Evolutionary conservation across 1,140 invertebrate genomes (phyloP).

Genomic region (Lepidurus packardi): DNA sequence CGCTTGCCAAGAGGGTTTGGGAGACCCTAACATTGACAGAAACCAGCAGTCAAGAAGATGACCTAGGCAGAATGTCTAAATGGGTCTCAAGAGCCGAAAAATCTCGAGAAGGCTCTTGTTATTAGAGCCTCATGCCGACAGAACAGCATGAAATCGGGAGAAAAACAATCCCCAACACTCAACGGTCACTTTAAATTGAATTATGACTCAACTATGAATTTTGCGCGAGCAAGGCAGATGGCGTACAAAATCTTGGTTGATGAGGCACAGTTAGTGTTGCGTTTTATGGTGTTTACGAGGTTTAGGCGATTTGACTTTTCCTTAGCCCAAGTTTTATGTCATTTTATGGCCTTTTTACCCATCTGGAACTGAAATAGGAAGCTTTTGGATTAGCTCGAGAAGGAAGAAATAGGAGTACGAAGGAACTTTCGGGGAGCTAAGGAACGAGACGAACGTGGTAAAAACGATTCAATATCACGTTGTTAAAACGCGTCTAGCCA

Average conservation of each 20-base stretch:
- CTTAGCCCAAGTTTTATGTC: neutral
- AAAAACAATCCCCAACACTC: neutral
- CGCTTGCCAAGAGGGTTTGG: neutral
- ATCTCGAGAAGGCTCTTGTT: conserved; percentile 1
- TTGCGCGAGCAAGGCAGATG: neutral
- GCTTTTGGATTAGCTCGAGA: neutral
- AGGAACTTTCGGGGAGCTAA: neutral
- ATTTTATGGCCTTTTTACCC: neutral
- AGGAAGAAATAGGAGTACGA: too few species aligned
- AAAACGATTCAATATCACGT: neutral
- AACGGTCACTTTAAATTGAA: neutral
- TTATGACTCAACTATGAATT: neutral
- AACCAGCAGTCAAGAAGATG: neutral
- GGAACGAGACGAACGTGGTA: neutral
- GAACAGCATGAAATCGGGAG: neutral
- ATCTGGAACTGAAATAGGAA: neutral
- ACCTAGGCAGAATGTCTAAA: conserved; percentile 1
- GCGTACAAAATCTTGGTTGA: neutral
- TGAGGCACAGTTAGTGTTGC: neutral
- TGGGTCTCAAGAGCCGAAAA: neutral
- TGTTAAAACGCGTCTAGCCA: conserved; percentile 14
- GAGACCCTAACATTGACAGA: neutral
- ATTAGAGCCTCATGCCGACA: conserved; percentile 12
- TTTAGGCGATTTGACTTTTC: neutral
- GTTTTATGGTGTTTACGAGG: conserved; percentile 1